Evolutionary conservation across 2,888 invertebrate genomes (phyloP).

Genomic region (Tortrix viridana): DNA sequence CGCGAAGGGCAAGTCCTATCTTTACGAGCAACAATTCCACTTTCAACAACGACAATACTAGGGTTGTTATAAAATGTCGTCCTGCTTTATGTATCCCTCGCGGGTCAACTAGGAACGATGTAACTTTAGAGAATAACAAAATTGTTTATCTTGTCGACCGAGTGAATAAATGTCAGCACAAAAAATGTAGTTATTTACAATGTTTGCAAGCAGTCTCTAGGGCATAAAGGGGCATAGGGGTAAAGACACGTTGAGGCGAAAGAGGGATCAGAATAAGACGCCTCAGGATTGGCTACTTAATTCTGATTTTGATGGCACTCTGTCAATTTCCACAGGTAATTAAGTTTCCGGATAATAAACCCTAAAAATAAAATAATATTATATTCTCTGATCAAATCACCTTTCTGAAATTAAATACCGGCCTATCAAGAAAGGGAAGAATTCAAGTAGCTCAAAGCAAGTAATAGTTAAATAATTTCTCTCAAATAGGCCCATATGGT

Average conservation of each 20-base stretch:
- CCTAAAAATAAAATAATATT: background rate
- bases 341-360: background rate
- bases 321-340: background rate
- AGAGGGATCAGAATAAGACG: background rate
- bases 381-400: no score
- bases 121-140: conserved; percentile 21
- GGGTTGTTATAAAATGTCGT: conserved; percentile 25
- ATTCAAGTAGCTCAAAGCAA: background rate
- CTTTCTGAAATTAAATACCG: background rate
- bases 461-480: no score
- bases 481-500: no score
- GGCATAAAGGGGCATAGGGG: background rate
- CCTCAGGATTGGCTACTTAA: background rate
- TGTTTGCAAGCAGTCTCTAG: background rate
- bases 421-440: background rate
- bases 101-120: conserved; percentile 24
- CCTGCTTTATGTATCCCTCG: conserved; percentile 27
- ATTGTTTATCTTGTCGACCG: conserved; percentile 3
- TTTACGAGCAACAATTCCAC: conserved; percentile 58
- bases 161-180: background rate
- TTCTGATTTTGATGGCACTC: background rate
- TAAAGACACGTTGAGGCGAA: background rate
- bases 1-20: conserved; percentile 47
- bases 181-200: background rate
- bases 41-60: conserved; percentile 49